phyloP scores from a whole-genome alignment of 2,113 vertebrate genomes.

The Catharus bicknelli region DNA sequence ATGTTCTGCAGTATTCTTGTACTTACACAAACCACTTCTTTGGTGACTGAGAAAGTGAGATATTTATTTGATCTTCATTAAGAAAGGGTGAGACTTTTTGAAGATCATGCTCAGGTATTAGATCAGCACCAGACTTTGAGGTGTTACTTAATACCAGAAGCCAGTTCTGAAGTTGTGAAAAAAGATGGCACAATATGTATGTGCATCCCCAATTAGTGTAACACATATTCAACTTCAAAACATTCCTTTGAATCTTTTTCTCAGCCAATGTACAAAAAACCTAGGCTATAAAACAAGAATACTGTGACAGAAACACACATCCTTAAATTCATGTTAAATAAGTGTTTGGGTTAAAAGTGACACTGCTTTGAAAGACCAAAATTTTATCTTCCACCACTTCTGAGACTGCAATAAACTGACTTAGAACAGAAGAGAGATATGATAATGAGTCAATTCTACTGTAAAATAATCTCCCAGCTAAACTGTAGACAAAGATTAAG shows the following conservation, averaged over 20 bases:
- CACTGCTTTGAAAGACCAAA: neutral
- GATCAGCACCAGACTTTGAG: neutral
- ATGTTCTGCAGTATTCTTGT: neutral
- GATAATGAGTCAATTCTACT: neutral
- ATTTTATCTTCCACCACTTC: neutral
- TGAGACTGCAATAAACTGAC: fast-evolving
- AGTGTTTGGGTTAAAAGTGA: neutral
- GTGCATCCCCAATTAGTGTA: neutral
- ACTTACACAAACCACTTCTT: neutral
- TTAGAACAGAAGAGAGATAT: neutral
- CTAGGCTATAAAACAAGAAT: neutral
- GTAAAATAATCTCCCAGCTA: neutral
- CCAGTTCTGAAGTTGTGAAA: neutral
- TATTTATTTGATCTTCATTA: conserved; percentile 1
- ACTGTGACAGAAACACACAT: neutral
- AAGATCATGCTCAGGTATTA: neutral
- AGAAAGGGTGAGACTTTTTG: neutral
- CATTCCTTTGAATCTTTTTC: neutral
- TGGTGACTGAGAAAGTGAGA: neutral
- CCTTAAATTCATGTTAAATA: neutral
- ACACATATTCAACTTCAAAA: neutral
- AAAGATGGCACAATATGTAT: neutral
- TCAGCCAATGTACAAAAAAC: neutral
- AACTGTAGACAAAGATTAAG: neutral
- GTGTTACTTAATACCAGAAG: neutral